A percentile compares a stretch with the other conserved stretches of the same genome.
phyloP scores from a whole-genome alignment of 2,113 vertebrate species.

The Brachypteracias leptosomus region DNA sequence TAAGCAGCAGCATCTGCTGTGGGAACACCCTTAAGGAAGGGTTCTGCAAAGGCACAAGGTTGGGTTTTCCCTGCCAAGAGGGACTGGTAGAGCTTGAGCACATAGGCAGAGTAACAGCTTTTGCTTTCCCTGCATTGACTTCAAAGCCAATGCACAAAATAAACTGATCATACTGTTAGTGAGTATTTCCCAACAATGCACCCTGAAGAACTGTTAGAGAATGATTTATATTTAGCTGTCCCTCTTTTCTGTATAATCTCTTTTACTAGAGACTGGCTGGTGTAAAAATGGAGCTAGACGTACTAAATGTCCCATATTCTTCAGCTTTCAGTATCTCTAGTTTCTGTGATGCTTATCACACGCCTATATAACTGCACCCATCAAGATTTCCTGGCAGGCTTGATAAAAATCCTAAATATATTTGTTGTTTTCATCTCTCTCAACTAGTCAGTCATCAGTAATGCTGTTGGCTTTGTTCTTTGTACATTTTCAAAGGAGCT shows the following conservation, averaged over 20 bases:
- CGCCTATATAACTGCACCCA: neutral
- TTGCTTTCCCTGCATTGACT: neutral
- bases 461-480: constrained; percentile 22
- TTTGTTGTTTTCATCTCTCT: neutral
- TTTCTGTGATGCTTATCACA: constrained; percentile 41
- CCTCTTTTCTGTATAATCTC: neutral
- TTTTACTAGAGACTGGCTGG: neutral
- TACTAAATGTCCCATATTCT: neutral
- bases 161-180: neutral
- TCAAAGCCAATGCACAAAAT: neutral
- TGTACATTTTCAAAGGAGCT: constrained; percentile 20
- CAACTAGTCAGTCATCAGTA: constrained; percentile 31
- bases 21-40: neutral
- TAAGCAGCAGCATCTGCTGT: neutral
- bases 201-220: neutral
- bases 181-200: neutral
- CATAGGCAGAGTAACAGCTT: neutral
- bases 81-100: neutral
- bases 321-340: neutral
- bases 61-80: neutral
- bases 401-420: constrained; percentile 49
- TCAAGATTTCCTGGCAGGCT: neutral
- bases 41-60: neutral
- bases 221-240: neutral
- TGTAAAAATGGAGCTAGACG: neutral